These are phyloP conservation scores for Odontamblyopus rebecca DNA, from an alignment of 2,797 vertebrate genomes.

Conservation along the genomic window DNA sequence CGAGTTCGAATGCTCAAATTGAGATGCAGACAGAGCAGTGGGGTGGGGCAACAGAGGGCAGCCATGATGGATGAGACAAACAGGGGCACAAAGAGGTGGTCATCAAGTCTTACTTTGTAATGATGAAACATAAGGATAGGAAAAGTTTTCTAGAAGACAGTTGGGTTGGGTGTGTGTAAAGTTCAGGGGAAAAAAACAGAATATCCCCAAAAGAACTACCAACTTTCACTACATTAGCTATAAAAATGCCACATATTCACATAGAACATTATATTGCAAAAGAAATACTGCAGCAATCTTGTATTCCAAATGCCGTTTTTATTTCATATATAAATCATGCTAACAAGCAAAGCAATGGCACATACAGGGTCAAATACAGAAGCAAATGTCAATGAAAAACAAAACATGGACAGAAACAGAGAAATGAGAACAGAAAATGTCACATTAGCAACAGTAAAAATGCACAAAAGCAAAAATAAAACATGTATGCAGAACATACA, in stretches of 20 bases:
- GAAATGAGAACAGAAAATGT: constrained; percentile 42
- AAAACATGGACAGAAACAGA: constrained; percentile 21
- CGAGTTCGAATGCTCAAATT: background rate
- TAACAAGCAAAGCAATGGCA: constrained; percentile 59
- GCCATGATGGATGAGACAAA: constrained; percentile 10
- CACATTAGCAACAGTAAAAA: constrained; percentile 50
- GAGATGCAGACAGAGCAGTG: constrained; percentile 2
- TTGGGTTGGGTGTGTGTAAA: background rate
- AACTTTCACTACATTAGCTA: background rate
- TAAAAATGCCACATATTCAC: no score
- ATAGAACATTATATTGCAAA: constrained; percentile 12
- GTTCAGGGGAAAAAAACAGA: background rate
- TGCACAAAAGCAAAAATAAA: constrained; percentile 34
- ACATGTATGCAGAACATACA: constrained; percentile 10
- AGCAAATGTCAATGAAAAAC: constrained; percentile 21
- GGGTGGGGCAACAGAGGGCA: no score
- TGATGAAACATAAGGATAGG: background rate
- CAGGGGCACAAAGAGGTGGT: constrained; percentile 6
- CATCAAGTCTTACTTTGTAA: background rate
- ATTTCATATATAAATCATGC: constrained; percentile 66
- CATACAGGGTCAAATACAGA: constrained; percentile 32
- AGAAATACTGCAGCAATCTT: constrained; percentile 37
- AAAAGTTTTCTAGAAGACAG: constrained; percentile 5
- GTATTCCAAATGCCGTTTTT: constrained; percentile 40
- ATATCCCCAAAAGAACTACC: background rate